Percentiles rank a stretch among this genome's conserved stretches.
phyloP scores from a whole-genome alignment of 2,113 vertebrate species.

The Cephalopholis sonnerati region DNA sequence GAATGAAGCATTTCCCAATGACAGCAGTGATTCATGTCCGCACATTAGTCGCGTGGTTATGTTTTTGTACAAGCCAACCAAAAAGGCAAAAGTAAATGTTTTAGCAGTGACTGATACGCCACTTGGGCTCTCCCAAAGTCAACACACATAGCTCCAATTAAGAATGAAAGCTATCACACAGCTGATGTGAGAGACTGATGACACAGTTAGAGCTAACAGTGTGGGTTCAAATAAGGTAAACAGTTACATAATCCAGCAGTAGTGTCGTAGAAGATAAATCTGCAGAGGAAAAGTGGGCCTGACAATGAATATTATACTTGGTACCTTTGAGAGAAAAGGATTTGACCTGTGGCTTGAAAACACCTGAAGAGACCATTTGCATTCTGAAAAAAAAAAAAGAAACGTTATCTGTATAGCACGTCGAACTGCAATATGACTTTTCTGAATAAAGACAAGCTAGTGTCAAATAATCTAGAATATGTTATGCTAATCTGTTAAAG shows the following conservation, averaged over 20 bases:
- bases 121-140: not conserved
- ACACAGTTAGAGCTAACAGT: not conserved
- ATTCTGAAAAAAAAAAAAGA: not conserved
- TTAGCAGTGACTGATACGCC: not conserved
- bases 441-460: not conserved
- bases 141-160: not conserved
- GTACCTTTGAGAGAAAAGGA: not conserved
- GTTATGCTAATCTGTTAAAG: not conserved
- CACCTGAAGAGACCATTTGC: not conserved
- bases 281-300: not conserved
- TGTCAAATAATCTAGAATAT: not conserved
- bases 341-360: slow-evolving; percentile 6
- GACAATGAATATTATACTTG: not conserved
- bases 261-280: not conserved
- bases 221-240: slow-evolving; percentile 2
- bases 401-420: slow-evolving; percentile 4
- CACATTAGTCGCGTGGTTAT: not conserved
- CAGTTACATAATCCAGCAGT: not conserved
- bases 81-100: not conserved
- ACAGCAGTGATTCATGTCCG: not conserved
- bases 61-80: not conserved
- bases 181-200: not conserved
- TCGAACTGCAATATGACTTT: not conserved
- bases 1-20: not conserved
- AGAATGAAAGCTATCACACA: too few relatives aligned